Percentiles rank a stretch among this genome's conserved stretches.
Evolutionary conservation across 2,888 invertebrate species (phyloP).

Genomic region (Eilema depressum): DNA sequence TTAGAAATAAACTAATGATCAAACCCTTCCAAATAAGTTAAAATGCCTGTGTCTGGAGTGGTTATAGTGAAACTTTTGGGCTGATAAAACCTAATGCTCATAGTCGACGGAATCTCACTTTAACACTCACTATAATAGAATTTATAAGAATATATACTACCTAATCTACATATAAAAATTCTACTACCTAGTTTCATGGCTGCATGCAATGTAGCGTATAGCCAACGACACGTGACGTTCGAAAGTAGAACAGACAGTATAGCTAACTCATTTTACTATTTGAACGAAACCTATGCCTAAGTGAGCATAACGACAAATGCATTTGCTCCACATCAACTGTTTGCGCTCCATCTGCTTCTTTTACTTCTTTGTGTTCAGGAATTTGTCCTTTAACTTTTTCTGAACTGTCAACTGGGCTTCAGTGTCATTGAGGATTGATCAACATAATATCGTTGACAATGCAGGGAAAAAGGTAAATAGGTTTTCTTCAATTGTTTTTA

Average conservation of each 20-base stretch:
- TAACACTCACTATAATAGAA: not conserved
- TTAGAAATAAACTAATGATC: not conserved
- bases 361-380: not conserved
- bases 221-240: not conserved
- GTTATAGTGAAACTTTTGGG: not conserved
- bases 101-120: not conserved
- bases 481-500: no score
- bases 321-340: not conserved
- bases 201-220: slow-evolving; percentile 1
- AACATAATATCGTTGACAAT: no score
- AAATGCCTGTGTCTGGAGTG: not conserved
- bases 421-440: not conserved
- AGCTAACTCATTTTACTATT: slow-evolving; percentile 4
- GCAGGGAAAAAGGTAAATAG: no score
- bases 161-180: not conserved
- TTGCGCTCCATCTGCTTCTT: not conserved
- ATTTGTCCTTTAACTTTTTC: not conserved
- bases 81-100: not conserved
- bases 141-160: not conserved
- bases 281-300: not conserved
- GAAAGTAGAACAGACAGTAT: slow-evolving; percentile 1
- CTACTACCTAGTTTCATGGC: slow-evolving; percentile 4
- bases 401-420: not conserved
- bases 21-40: not conserved
- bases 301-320: not conserved